Base-by-base conservation (phyloP, 2,888 invertebrate genomes). In the Homarus gammarus region DNA sequence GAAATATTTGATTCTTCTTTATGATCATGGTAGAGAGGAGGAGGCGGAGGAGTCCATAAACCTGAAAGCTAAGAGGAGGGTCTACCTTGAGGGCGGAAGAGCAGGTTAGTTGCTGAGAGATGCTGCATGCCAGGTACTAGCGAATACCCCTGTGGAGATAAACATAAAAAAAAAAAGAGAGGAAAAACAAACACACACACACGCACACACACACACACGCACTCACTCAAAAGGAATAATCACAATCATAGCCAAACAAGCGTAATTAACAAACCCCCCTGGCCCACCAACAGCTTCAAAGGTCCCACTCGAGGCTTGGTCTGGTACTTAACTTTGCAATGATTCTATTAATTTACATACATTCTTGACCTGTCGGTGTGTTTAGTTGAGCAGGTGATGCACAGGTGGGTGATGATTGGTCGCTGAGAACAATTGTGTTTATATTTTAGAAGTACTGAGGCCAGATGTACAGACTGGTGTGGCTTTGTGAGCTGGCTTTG, bases 291-390 rank as follows among this genome's bases (percentile, higher is more conserved):
- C 78, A 12, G 51, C 51, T 36, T 56, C 33, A 31, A 56, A 79
- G 36, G 79, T 31, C n/a, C 56, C n/a, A 33, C 33, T 33, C 33
- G 40, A 36, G 79, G 79, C 31, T 79, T 33, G 33, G 70, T n/a
- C 31, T 70, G 33, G 33, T 70, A 70, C 70, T 70, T 70, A 70
- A 33, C 27, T n/a, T 33, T 70, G 70, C 70, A 70, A 70, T 70
- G 70, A 70, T 70, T 70, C 70, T 70, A 27, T 70, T 70, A 70
- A 70, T 70, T 70, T n/a, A n/a, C n/a, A n/a, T n/a, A n/a, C n/a
- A n/a, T n/a, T n/a, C n/a, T n/a, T n/a, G n/a, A n/a, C n/a, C n/a
- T n/a, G n/a, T n/a, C n/a, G n/a, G n/a, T n/a, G n/a, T n/a, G n/a
- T n/a, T n/a, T n/a, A 72, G n/a, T 40, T 27, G 72, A 36, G 36